Evolutionary conservation across 37 sponge, comb jelly and placozoan species (phyloP), one percentile per base, ranked within the genome.

Genomic region (Beroe forskalii): DNA sequence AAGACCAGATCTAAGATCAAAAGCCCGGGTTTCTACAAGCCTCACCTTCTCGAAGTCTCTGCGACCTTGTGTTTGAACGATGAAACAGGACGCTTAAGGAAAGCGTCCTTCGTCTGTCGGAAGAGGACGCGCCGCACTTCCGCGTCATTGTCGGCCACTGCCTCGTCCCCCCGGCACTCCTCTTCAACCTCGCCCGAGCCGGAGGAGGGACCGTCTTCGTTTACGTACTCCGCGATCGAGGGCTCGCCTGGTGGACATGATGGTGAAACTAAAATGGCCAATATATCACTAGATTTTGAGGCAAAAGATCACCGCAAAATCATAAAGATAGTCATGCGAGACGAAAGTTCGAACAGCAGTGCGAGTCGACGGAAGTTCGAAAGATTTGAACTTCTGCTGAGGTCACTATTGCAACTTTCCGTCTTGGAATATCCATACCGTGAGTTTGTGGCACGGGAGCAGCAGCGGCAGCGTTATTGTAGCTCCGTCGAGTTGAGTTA

Each of bases 1-100:
- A 17, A 55, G n/a, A n/a, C n/a, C n/a, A n/a, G n/a, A n/a, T n/a
- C n/a, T n/a, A n/a, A n/a, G n/a, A n/a, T n/a, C n/a, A n/a, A n/a
- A n/a, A n/a, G n/a, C n/a, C n/a, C n/a, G n/a, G n/a, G n/a, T n/a
- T n/a, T n/a, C n/a, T n/a, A n/a, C n/a, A n/a, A n/a, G n/a, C n/a
- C n/a, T n/a, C 22, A 80, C 86, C 86, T 80, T n/a, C 86, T 80
- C 19, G 86, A 80, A 23, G 12, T 80, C 1, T 80, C 38, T 8
- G 86, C 27, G 4, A 80, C 86, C 42, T 80, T 80, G 55, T 80
- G 86, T 80, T 37, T 80, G 48, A 80, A 80, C 1, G 86, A 80
- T 8, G 86, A 40, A 0, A 80, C 55, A 6, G 86, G 86, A 30
- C 86, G 44, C 55, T 44, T 80, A 9, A 80, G 86, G 27, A 80